These are phyloP conservation scores for Nixonia krombeini DNA, from an alignment of 1,140 invertebrate species.

Conservation along the genomic window DNA sequence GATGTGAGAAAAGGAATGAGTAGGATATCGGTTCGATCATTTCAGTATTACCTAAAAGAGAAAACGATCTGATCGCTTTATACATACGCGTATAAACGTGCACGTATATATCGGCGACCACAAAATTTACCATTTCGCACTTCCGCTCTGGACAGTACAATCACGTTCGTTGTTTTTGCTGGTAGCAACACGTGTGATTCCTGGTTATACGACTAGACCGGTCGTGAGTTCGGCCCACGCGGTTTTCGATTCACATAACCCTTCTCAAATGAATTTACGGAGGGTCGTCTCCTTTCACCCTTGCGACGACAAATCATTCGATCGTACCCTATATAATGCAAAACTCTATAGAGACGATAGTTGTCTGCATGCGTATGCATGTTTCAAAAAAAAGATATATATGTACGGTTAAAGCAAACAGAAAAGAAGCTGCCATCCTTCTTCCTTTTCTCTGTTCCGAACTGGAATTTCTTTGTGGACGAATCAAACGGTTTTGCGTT, in stretches of 20 bases:
- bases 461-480: conserved; percentile 13
- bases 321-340: conserved; percentile 27
- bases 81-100: too few relatives aligned
- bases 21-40: too few relatives aligned
- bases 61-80: too few relatives aligned
- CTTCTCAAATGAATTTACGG: conserved; percentile 29
- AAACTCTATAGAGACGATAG: conserved; percentile 6
- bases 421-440: conserved; percentile 11
- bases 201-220: conserved; percentile 23
- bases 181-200: conserved; percentile 36
- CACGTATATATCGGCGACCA: conserved; percentile 8
- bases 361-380: neutral
- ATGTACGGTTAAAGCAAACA: conserved; percentile 16
- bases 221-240: conserved; percentile 22
- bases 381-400: conserved; percentile 22
- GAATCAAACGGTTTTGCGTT: conserved; percentile 35
- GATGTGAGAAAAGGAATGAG: too few relatives aligned
- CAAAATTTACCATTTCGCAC: conserved; percentile 21
- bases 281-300: conserved; percentile 35
- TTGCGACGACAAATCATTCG: conserved; percentile 33
- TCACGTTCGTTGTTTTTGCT: conserved; percentile 30
- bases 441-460: too few relatives aligned
- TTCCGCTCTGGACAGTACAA: conserved; percentile 13
- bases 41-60: too few relatives aligned
- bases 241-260: conserved; percentile 31